Evolutionary conservation across 2,113 vertebrate genomes (phyloP), one percentile per base, ranked within the genome.

Genomic region (Edolisoma coerulescens): DNA sequence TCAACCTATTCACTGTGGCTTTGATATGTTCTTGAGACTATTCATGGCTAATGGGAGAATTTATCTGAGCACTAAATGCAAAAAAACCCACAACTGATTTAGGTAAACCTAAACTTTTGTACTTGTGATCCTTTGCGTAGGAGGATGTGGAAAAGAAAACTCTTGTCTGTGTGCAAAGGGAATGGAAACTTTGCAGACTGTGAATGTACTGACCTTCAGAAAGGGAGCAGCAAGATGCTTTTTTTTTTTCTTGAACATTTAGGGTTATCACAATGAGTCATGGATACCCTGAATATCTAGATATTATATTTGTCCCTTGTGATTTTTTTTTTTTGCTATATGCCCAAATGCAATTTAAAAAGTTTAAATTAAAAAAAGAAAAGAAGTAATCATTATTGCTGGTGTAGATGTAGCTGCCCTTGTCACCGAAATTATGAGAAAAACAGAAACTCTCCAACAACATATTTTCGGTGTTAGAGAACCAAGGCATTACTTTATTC

Each of bases 61-160:
- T 79, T 65, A 71, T 74, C 42, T 81, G 56, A 63, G 52, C 41
- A 60, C 5, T 75, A 69, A 64, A 78, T 44, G 39, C 49, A 65
- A 81, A 61, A 95, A 86, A 93, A 9, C 7, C 26, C 22, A 39
- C 20, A 60, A 65, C 10, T 42, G 60, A 90, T 75, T 60, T 69
- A 87, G 54, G 74, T 59, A 92, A 89, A 94, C 27, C 63, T 73
- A 41, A 90, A 86, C 79, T 68, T 94, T 65, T 69, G 64, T 70
- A 56, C 84, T 93, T 28, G 7, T 76, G 60, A 83, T 93, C 68
- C 20, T 78, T 61, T 79, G 64, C 1, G 87, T 89, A 88, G 95
- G 96, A 96, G 88, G 93, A 90, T 89, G 21, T 90, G 92, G 37
- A 87, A 96, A 88, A 81, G 68, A 93, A 83, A 94, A 82, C 67